Evolutionary conservation across 2,113 vertebrate genomes (phyloP).

Genomic region (Isichthys henryi): DNA sequence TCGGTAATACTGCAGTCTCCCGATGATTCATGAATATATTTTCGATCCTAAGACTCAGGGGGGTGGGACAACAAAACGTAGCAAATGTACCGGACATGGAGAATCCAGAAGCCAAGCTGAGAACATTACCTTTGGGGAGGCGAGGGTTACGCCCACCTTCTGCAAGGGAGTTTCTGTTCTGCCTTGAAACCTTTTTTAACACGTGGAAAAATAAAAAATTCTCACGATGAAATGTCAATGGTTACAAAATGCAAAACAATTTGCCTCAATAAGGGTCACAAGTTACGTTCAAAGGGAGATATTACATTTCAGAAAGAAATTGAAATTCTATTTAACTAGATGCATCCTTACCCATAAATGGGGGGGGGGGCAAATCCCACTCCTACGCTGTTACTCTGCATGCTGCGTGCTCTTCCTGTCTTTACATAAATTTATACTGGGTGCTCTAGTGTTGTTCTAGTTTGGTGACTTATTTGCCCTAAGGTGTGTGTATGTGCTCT

Average conservation of each 20-base stretch:
- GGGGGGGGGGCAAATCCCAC: not conserved
- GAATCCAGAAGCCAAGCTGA: not conserved
- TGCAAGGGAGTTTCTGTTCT: not conserved
- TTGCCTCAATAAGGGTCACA: not conserved
- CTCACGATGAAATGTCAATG: not conserved
- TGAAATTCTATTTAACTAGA: not conserved
- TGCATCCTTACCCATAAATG: not conserved
- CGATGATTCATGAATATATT: constrained; percentile 7
- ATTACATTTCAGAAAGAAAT: not conserved
- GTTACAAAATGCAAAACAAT: not conserved
- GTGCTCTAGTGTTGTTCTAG: not conserved
- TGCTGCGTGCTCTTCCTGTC: not conserved
- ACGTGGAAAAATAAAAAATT: not conserved
- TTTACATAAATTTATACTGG: not conserved
- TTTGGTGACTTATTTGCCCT: not conserved
- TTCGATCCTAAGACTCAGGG: not conserved
- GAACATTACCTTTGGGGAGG: not conserved
- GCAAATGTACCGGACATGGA: not conserved
- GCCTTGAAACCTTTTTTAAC: not conserved
- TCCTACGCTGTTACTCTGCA: not conserved
- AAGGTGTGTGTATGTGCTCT: not conserved
- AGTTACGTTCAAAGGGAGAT: not conserved
- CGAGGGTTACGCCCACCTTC: not conserved
- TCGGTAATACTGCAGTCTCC: not conserved
- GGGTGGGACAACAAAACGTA: not conserved